phyloP scores from a whole-genome alignment of 2,113 vertebrate genomes.

The Platycercus adscitus region DNA sequence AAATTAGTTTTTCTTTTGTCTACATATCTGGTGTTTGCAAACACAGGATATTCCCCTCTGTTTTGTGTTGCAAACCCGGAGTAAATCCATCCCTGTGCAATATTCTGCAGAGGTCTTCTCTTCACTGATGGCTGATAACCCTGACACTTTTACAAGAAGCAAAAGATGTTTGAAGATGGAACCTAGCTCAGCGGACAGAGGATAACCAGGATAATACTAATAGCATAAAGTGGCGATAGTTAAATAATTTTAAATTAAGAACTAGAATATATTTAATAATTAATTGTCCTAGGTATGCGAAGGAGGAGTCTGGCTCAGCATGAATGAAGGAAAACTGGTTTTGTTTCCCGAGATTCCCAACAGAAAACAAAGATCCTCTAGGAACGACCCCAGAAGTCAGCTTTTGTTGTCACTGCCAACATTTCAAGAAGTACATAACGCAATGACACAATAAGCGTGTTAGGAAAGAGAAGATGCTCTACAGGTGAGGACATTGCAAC shows the following conservation, averaged over 20 bases:
- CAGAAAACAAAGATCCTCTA: background rate
- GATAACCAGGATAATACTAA: background rate
- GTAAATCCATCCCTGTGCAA: background rate
- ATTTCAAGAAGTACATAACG: background rate
- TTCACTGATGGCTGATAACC: background rate
- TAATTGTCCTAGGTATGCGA: background rate
- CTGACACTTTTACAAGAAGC: background rate
- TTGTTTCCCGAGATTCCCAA: background rate
- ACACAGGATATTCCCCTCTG: background rate
- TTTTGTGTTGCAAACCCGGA: background rate
- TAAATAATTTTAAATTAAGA: background rate
- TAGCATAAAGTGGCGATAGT: background rate
- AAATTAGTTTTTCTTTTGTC: background rate
- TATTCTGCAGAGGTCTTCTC: background rate
- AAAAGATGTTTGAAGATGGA: background rate
- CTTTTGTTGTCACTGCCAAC: background rate
- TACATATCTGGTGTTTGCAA: background rate
- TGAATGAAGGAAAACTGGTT: background rate
- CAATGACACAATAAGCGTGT: background rate
- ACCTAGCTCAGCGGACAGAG: background rate
- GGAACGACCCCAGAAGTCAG: rapidly evolving
- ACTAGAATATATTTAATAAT: background rate
- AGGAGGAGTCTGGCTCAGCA: background rate
- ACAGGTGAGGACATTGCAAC: background rate
- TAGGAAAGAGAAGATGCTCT: background rate